Evolutionary conservation across 2,888 invertebrate species (phyloP).

Genomic region (Tetragonula carbonaria): DNA sequence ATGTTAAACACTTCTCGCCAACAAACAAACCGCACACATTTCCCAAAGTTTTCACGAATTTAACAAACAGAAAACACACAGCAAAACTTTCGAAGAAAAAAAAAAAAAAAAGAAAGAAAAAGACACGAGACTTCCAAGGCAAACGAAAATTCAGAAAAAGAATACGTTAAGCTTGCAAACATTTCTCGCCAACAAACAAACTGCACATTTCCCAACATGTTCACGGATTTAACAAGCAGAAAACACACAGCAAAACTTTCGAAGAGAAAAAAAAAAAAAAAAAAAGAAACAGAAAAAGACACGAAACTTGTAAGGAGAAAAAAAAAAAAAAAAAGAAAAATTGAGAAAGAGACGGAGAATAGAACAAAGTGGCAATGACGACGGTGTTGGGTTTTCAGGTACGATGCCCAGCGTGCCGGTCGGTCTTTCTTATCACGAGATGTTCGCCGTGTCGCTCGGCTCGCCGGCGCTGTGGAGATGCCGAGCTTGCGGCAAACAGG

Average conservation of each 20-base stretch:
- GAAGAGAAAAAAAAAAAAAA: no score
- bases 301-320: neutral
- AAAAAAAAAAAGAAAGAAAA: no score
- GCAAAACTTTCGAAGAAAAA: no score
- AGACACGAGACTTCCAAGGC: no score
- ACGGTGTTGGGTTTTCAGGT: constrained; percentile 81
- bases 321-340: neutral
- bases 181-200: no score
- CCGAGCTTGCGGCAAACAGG: constrained; percentile 93
- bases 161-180: no score
- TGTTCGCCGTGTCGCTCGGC: constrained; percentile 91
- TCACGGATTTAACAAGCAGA: neutral
- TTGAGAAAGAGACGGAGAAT: neutral
- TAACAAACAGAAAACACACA: neutral
- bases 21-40: no score
- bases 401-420: constrained; percentile 80
- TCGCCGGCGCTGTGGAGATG: constrained; percentile 92
- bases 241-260: no score
- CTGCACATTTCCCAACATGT: no score
- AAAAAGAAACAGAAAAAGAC: neutral
- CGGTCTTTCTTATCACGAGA: constrained; percentile 91
- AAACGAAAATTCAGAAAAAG: no score
- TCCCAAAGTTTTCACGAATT: no score
- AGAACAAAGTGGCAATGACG: constrained; percentile 70
- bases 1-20: no score